Conservation (phyloP, 2,113 vertebrate species). For the Ageneiosus marmoratus region DNA sequence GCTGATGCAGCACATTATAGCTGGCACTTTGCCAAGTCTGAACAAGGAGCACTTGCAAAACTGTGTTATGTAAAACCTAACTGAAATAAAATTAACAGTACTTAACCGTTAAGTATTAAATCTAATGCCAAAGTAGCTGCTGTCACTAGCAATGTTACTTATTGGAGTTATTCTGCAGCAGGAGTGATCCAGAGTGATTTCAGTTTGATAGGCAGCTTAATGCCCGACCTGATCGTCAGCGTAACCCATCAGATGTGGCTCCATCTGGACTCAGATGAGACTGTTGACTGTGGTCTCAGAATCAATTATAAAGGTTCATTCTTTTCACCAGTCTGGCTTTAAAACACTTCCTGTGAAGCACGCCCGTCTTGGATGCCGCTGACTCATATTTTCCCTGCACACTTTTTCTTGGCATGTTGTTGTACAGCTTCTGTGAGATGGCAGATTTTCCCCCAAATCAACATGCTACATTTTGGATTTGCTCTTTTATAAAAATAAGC, state of each 20-base stretch:
- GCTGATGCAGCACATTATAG: neutral
- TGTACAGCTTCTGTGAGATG: conserved; percentile 91
- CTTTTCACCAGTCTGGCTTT: neutral
- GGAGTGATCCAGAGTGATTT: neutral
- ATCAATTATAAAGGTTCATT: conserved; percentile 93
- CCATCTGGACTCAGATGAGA: conserved; percentile 95
- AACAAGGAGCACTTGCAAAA: conserved; percentile 23
- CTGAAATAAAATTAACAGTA: conserved; percentile 13
- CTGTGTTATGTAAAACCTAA: neutral
- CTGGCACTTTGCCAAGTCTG: conserved; percentile 25
- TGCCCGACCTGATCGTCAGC: conserved; percentile 94
- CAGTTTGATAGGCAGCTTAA: conserved; percentile 92
- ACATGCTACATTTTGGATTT: conserved; percentile 92
- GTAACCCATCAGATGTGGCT: conserved; percentile 97
- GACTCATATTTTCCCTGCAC: neutral
- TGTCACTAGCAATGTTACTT: neutral
- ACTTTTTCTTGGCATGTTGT: conserved; percentile 76
- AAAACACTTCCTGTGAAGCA: neutral
- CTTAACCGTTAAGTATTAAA: neutral
- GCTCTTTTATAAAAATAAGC: conserved; percentile 97
- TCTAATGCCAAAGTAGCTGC: neutral
- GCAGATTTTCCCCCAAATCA: conserved; percentile 89
- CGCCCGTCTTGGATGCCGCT: neutral
- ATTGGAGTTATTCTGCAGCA: neutral
- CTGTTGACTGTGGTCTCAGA: conserved; percentile 95